Base-by-base conservation (phyloP, 2,113 vertebrate genomes). In the Papio anubis region DNA sequence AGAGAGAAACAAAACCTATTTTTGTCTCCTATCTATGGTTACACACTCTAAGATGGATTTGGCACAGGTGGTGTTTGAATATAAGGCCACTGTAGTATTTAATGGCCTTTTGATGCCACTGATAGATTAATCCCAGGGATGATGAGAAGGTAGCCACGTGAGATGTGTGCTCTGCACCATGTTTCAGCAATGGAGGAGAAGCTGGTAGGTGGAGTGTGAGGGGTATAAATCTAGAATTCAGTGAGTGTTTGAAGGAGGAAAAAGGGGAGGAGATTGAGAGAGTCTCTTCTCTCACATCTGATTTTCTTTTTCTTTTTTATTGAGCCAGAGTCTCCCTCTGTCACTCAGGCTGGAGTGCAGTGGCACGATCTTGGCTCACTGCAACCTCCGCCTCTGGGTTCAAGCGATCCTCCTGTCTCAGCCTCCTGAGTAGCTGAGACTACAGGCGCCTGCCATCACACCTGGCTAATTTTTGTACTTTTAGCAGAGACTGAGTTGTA, bases 1-100 rank as follows among this genome's bases (percentile, higher is more conserved):
- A 93, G 92, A 66, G 68, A 92, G 61, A 93, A 82, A 61, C 38
- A 82, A 80, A 96, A 70, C 38, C 75, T 48, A 16, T 40, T 93
- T 52, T 0, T 52, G 30, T 92, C 90, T 96, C 30, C 87, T 27
- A 48, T 83, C 76, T 23, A 18, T 83, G 84, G 45, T 81, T 73
- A 79, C 21, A 45, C 2, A 27, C 17, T 87, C 13, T 66, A 12
- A 75, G 75, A 68, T 75, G 72, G 13, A 81, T 66, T 73, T 88
- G 87, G 70, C 92, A 66, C 35, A 17, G 78, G 70, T 48, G 48
- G 57, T 43, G 23, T 61, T 50, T 92, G 84, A 55, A 48, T 38
- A 43, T 87, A 59, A 93, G 84, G 43, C 40, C 78, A 25, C 10
- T n/a, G 66, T 48, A 18, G 18, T 68, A 8, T 81, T 66, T 64